Evolutionary conservation across 2,888 invertebrate species (phyloP).

Genomic region (Cyclophora albipunctata): DNA sequence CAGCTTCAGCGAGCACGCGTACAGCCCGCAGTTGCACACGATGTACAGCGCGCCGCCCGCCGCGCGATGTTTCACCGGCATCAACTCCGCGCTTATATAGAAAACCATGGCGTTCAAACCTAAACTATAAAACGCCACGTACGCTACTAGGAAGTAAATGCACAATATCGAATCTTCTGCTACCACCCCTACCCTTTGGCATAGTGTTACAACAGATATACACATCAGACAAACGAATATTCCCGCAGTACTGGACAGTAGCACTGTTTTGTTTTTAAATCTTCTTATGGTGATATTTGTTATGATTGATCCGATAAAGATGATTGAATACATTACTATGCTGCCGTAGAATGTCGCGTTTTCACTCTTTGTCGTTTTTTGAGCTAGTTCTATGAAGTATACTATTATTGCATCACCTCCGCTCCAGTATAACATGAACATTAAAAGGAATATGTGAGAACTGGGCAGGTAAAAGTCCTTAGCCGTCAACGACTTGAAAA

Average conservation of each 20-base stretch:
- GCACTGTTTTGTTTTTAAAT: conserved; percentile 12
- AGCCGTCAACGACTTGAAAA: not conserved
- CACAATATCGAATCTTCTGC: conserved; percentile 1
- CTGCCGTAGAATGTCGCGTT: conserved; percentile 3
- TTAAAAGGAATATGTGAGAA: conserved; percentile 5
- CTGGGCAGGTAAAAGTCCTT: conserved; percentile 9
- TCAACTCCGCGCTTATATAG: conserved; percentile 6
- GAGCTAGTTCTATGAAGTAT: conserved; percentile 10
- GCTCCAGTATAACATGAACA: conserved; percentile 8
- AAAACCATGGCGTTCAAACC: conserved; percentile 1
- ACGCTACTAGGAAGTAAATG: conserved; percentile 4
- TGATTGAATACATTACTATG: conserved; percentile 2
- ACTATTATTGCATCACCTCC: conserved; percentile 4
- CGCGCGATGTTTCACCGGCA: conserved; percentile 15
- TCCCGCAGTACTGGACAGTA: conserved; percentile 5
- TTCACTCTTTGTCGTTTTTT: conserved; percentile 5
- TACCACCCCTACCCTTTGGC: conserved; percentile 1
- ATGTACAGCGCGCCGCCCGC: conserved; percentile 8
- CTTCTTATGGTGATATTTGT: conserved; percentile 3
- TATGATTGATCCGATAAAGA: conserved; percentile 3
- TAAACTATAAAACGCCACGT: not conserved
- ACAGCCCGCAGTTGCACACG: conserved; percentile 2
- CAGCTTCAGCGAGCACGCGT: conserved; percentile 6
- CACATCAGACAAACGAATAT: not conserved
- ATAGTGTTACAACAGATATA: not conserved